Evolutionary conservation across 2,888 invertebrate species (phyloP).

Genomic region (Agonopterix arenella): DNA sequence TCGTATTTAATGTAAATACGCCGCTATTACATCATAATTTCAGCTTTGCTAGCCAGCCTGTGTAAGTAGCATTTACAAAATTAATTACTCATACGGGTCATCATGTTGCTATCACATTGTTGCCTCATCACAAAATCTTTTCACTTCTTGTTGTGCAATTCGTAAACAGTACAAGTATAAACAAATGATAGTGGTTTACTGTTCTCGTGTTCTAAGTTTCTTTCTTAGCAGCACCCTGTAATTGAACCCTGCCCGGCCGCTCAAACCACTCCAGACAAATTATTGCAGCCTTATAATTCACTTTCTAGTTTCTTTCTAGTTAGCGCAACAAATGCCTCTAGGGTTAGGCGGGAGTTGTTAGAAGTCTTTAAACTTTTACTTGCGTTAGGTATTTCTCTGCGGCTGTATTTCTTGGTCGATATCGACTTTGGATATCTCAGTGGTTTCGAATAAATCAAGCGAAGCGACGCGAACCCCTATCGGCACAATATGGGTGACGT

Average conservation of each 20-base stretch:
- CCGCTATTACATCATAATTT: too few relatives aligned
- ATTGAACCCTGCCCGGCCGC: constrained; percentile 34
- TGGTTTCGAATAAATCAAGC: constrained; percentile 30
- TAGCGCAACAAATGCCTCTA: constrained; percentile 28
- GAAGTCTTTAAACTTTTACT: constrained; percentile 21
- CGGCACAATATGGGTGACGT: constrained; percentile 44
- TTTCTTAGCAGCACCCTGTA: constrained; percentile 37
- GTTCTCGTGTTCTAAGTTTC: constrained; percentile 25
- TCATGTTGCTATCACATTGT: too few relatives aligned
- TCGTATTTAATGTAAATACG: too few relatives aligned
- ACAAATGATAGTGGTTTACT: constrained; percentile 27
- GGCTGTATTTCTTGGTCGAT: constrained; percentile 9
- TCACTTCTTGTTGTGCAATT: constrained; percentile 18
- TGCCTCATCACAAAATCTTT: too few relatives aligned
- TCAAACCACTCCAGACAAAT: constrained; percentile 39
- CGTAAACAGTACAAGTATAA: constrained; percentile 25
- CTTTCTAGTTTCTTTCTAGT: constrained; percentile 59
- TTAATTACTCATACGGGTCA: too few relatives aligned
- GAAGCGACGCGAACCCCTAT: constrained; percentile 29
- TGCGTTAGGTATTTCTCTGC: constrained; percentile 7
- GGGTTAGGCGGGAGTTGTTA: constrained; percentile 21
- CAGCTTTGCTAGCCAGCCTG: too few relatives aligned
- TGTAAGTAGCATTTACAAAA: too few relatives aligned
- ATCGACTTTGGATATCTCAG: constrained; percentile 19
- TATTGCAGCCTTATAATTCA: constrained; percentile 43